These are phyloP conservation scores for Aphrocallistes beatrix DNA, from an alignment of 37 sponge, comb jelly and placozoan species.

Conservation along the genomic window DNA sequence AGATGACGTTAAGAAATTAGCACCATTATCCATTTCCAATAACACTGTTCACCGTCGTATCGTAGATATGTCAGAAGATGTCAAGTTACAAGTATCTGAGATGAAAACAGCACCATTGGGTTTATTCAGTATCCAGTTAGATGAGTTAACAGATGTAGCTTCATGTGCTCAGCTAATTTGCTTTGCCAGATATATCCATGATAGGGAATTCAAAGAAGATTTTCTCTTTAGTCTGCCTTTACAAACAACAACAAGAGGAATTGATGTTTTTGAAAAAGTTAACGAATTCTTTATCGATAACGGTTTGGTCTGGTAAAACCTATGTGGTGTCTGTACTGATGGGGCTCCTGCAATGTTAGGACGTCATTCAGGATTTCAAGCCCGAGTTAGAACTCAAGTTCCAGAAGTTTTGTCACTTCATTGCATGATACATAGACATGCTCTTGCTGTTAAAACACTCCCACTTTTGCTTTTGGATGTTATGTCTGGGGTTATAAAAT, in stretches of 20 bases:
- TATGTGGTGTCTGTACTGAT: not conserved
- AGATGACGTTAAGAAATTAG: not conserved
- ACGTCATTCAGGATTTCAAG: not conserved
- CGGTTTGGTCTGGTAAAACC: not conserved
- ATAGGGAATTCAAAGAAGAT: not conserved
- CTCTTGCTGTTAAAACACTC: no score
- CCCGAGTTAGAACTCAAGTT: not conserved
- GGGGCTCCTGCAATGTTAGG: constrained; percentile 13
- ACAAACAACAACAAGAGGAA: constrained; percentile 13
- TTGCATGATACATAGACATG: no score
- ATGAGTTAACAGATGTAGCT: not conserved
- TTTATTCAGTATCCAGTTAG: not conserved
- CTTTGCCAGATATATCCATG: not conserved
- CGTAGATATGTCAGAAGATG: constrained; percentile 18
- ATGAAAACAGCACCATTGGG: not conserved
- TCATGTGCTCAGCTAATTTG: not conserved
- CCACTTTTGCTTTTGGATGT: no score
- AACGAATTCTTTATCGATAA: not conserved
- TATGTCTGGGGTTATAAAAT: no score
- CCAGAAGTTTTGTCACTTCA: no score
- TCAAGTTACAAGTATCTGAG: constrained; percentile 12
- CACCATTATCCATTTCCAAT: not conserved
- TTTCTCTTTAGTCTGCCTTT: not conserved
- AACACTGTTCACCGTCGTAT: not conserved
- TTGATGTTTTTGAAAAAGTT: not conserved